phyloP scores from a whole-genome alignment of 2,113 vertebrate genomes.

The Alectura lathami region DNA sequence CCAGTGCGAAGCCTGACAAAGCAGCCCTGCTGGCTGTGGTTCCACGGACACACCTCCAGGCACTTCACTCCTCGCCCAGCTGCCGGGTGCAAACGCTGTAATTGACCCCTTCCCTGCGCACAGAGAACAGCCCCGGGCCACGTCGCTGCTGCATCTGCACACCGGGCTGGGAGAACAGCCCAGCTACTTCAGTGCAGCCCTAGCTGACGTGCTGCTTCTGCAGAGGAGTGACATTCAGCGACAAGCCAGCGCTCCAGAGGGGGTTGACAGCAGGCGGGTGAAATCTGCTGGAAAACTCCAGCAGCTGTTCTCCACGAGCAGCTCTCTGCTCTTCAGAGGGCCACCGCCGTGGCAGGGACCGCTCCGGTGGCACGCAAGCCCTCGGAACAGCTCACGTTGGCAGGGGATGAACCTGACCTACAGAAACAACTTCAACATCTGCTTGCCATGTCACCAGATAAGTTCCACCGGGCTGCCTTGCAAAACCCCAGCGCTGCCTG shows the following conservation, averaged over 20 bases:
- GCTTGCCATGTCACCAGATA: neutral
- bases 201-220: accelerated
- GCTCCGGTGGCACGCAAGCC: accelerated
- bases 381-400: neutral
- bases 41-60: neutral
- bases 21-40: neutral
- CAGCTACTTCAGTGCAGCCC: neutral
- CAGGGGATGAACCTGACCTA: neutral
- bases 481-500: accelerated
- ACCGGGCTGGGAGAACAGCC: neutral
- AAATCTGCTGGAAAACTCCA: neutral
- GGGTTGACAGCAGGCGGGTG: accelerated
- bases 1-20: neutral
- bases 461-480: neutral
- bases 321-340: neutral
- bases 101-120: neutral
- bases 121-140: accelerated
- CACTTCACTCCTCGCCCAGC: neutral
- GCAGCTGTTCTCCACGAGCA: neutral
- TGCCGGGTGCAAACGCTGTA: neutral
- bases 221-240: neutral
- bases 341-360: accelerated
- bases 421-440: neutral
- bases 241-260: neutral
- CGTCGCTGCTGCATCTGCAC: neutral